Percentiles rank a stretch among this genome's conserved stretches.
These are phyloP conservation scores for Marronus borbonicus DNA, from an alignment of 2,888 invertebrate genomes.

Conservation along the genomic window DNA sequence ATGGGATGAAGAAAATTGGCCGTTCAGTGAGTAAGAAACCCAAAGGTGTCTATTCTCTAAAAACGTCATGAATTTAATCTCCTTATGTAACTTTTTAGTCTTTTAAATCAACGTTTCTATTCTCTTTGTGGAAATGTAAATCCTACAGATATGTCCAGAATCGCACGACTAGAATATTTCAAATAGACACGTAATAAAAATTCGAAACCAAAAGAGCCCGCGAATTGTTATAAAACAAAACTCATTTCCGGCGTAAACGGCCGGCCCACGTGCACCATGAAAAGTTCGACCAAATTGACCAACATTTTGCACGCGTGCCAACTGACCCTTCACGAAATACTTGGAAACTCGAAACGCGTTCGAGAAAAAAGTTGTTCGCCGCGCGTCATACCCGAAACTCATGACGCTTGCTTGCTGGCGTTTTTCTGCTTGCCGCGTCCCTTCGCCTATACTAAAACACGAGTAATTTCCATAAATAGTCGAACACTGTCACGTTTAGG, in stretches of 20 bases:
- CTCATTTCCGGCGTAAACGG: constrained; percentile 27
- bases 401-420: neutral
- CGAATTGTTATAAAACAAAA: constrained; percentile 29
- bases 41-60: too few relatives aligned
- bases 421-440: neutral
- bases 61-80: too few relatives aligned
- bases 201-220: neutral
- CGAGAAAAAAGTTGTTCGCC: constrained; percentile 20
- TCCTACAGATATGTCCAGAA: too few relatives aligned
- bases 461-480: constrained; percentile 51
- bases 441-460: neutral
- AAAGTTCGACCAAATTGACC: constrained; percentile 34
- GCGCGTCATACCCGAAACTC: neutral
- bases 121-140: too few relatives aligned
- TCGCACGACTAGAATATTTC: too few relatives aligned
- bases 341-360: neutral
- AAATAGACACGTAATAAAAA: too few relatives aligned
- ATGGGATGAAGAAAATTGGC: too few relatives aligned
- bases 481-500: constrained; percentile 54
- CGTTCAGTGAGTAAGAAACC: too few relatives aligned
- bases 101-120: too few relatives aligned
- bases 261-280: neutral
- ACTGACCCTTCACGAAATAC: constrained; percentile 7
- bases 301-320: constrained; percentile 25
- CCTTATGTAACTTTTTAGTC: too few relatives aligned